Conservation (phyloP, 1,140 invertebrate genomes). For the Carposina sasakii region DNA sequence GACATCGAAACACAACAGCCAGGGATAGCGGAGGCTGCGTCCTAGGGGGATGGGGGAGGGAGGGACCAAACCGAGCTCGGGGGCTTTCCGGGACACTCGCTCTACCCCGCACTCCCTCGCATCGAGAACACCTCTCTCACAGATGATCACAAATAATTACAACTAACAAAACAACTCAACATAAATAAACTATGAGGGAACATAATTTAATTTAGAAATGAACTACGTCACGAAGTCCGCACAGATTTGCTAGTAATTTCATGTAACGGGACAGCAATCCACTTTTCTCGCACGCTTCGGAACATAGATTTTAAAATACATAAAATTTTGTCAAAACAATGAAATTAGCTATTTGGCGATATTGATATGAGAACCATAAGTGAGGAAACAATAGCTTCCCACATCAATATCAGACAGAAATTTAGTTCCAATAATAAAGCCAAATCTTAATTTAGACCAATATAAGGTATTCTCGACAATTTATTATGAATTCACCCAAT, state of each 20-base stretch:
- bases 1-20: conserved; percentile 71
- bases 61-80: conserved; percentile 62
- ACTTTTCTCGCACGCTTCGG: conserved; percentile 41
- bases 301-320: conserved; percentile 29
- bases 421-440: too few species aligned
- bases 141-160: conserved; percentile 68
- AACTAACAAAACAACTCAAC: conserved; percentile 62
- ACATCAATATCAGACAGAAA: too few species aligned
- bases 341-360: too few species aligned
- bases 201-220: conserved; percentile 49
- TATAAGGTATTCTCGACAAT: conserved; percentile 56
- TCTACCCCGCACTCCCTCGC: conserved; percentile 70
- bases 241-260: conserved; percentile 27
- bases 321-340: too few species aligned
- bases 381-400: too few species aligned
- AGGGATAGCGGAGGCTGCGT: conserved; percentile 69
- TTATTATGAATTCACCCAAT: too few species aligned
- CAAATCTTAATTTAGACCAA: too few species aligned
- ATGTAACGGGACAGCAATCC: conserved; percentile 21
- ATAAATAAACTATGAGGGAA: conserved; percentile 58
- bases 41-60: conserved; percentile 58
- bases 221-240: conserved; percentile 46
- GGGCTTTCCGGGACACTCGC: conserved; percentile 66
- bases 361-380: conserved; percentile 34
- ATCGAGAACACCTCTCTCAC: conserved; percentile 73